Conservation (phyloP, 2,888 invertebrate genomes). For the Melinaea marsaeus region DNA sequence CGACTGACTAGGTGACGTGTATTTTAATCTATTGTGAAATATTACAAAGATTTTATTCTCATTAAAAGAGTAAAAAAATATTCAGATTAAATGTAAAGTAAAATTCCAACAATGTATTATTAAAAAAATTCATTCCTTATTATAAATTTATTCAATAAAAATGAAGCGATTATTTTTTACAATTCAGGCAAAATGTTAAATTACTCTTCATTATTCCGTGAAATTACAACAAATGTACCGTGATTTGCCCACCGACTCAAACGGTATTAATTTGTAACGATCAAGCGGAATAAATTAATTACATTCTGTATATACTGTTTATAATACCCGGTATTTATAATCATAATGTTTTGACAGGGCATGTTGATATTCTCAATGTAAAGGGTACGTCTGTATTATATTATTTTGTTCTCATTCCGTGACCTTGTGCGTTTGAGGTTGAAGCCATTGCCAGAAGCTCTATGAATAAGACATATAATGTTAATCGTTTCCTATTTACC, state of each 20-base stretch:
- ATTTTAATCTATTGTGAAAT: no score
- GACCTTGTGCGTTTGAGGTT: slow-evolving; percentile 12
- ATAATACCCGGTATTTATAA: slow-evolving; percentile 15
- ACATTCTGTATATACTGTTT: slow-evolving; percentile 4
- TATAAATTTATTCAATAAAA: neutral
- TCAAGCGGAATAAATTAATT: neutral
- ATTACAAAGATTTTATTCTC: no score
- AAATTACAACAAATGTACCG: slow-evolving; percentile 1
- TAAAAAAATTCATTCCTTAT: no score
- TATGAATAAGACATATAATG: neutral
- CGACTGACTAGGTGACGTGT: no score
- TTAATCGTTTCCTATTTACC: neutral
- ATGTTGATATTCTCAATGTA: slow-evolving; percentile 21
- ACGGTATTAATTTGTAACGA: slow-evolving; percentile 5
- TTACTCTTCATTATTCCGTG: slow-evolving; percentile 2
- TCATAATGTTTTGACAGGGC: slow-evolving; percentile 12
- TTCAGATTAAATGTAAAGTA: no score
- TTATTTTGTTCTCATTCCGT: slow-evolving; percentile 11
- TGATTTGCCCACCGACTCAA: slow-evolving; percentile 2
- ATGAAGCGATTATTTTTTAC: neutral
- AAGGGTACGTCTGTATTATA: slow-evolving; percentile 6
- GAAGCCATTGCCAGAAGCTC: slow-evolving; percentile 2
- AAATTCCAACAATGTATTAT: no score
- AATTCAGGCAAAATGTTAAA: neutral
- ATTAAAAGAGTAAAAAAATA: no score